Evolutionary conservation across 2,113 vertebrate species (phyloP), one percentile per base, ranked within the genome.

Genomic region (Pandion haliaetus): DNA sequence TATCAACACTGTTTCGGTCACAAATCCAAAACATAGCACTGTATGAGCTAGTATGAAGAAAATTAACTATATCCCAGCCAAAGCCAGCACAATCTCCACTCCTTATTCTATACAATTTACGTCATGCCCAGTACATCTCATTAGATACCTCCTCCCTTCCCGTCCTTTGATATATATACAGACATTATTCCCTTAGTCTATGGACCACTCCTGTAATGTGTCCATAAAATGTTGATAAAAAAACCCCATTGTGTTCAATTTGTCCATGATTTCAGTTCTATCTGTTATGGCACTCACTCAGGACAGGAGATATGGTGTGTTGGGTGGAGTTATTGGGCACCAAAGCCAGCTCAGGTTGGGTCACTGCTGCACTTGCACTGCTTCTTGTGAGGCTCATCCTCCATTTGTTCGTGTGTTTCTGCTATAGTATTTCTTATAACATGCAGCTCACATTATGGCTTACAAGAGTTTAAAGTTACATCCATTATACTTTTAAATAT

Each of bases 321-420:
- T 50, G 9, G 3, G 24, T 10, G 29, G 24, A 49, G 25, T 28
- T 38, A 10, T 3, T 4, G 5, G 32, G n/a, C 20, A 59, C 12
- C 28, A 32, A 65, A 89, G 10, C 4, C 32, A 55, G 20, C 5
- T 82, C 40, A 40, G 21, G 6, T 54, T 6, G 6, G 12, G 9
- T 52, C 54, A 31, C 23, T 42, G 16, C 10, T 74, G 9, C 14
- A 29, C 12, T 82, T 59, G 20, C 14, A 34, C 0, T 45, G 0
- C 14, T 71, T 40, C 29, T 45, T 61, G 6, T 20, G 12, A 57
- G 17, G 11, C 4, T 61, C 6, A 24, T 57, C 26, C 20, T 66
- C 29, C 32, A 20, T 8, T 40, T 13, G 5, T 50, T 36, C 0
- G 0, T 10, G 13, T 70, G 5, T 7, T 74, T 90, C 25, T 70